Base-by-base conservation (phyloP, 35 echinoderm and acorn worm genomes). In the Heliocidaris tuberculata region DNA sequence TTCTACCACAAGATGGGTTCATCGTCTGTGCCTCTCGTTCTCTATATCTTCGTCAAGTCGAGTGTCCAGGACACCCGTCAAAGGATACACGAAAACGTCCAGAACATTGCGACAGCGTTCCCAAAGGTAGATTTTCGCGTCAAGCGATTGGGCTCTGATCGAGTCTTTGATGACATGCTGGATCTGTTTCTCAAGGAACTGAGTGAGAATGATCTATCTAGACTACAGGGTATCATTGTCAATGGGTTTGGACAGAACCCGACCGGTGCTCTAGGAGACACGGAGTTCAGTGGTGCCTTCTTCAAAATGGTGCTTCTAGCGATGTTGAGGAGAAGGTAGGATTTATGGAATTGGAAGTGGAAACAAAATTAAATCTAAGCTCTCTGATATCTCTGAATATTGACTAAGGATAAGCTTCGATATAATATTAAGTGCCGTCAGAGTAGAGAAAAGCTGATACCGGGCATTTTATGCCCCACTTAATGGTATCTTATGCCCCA, bases 121-220 rank as follows among this genome's bases (percentile, higher is more conserved):
- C 93, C 95, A 11, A 54, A 89, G 92, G 42, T 96, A 2, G 92
- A 96, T 13, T 93, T 96, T 27, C 95, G 95, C 50, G 56, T 59
- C 27, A 17, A 86, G 2, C 90, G 89, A 9, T 6, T 96, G 4
- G 95, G 86, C 17, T 49, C 91, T 4, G 24, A 88, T 10, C 29
- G 60, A 15, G 92, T 96, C 31, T 96, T 96, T 49, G 95, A 96
- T 94, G 92, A 96, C 13, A 96, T 96, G 92, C 35, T 96, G 50
- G 48, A 85, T 86, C 78, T 94, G 13, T 94, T 96, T 19, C 93
- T 93, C 32, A 32, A 31, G 31, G 32, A 54, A 9, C 47, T 96
- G 9, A 96, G 92, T 27, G 92, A 86, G 21, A 86, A 21, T 11
- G 95, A 96, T 61, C n/a, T 94, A 32, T 48, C 17, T 31, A 88